Evolutionary conservation across 1,140 invertebrate species (phyloP).

Genomic region (Sweltsa coloradensis): DNA sequence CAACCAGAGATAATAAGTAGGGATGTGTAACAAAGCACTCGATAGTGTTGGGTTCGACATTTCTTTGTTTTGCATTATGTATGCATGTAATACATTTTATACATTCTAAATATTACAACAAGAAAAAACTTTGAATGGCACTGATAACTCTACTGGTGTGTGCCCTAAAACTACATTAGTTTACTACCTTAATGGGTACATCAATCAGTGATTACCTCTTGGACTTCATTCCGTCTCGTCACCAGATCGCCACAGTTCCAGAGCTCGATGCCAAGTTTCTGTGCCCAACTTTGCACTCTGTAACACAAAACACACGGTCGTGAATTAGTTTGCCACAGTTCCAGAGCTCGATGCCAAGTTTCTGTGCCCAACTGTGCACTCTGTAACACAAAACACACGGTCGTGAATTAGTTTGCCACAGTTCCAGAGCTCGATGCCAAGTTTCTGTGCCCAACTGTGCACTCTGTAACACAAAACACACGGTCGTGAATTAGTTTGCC

Average conservation of each 20-base stretch:
- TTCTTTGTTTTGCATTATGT: background rate
- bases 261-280: constrained; percentile 55
- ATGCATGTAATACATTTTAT: background rate
- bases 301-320: constrained; percentile 9
- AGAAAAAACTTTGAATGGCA: background rate
- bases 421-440: no score
- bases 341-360: constrained; percentile 54
- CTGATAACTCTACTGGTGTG: background rate
- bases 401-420: background rate
- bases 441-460: no score
- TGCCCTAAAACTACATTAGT: background rate
- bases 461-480: no score
- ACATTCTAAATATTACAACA: background rate
- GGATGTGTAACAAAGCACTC: background rate
- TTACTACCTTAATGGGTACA: background rate
- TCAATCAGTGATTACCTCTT: constrained; percentile 39
- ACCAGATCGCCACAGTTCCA: constrained; percentile 58
- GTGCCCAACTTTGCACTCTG: constrained; percentile 57
- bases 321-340: background rate
- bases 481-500: no score
- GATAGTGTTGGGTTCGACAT: background rate
- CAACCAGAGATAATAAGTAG: constrained; percentile 4
- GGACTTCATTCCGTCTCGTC: constrained; percentile 54
- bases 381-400: constrained; percentile 28
- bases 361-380: constrained; percentile 56